Conservation (phyloP, 2,113 vertebrate genomes). For the Ceyx margarethae region DNA sequence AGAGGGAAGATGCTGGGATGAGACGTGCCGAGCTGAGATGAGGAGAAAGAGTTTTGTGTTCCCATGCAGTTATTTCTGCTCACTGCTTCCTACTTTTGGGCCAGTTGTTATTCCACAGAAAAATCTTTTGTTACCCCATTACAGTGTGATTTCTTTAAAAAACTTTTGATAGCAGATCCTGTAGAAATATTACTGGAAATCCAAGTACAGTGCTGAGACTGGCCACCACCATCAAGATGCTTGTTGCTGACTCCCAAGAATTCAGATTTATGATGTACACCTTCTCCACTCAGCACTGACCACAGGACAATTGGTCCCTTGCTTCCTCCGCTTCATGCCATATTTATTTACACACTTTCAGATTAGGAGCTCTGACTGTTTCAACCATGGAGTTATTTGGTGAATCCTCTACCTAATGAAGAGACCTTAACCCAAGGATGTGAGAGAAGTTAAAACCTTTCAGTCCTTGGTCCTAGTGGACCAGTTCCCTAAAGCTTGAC, state of each 20-base stretch:
- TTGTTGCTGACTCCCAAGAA: background rate
- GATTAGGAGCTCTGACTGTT: background rate
- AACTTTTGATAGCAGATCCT: background rate
- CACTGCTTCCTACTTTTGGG: background rate
- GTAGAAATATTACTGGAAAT: background rate
- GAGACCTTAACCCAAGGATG: background rate
- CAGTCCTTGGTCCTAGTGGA: background rate
- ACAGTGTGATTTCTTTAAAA: background rate
- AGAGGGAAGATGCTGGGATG: background rate
- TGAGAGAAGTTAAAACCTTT: background rate
- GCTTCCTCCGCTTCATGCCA: background rate
- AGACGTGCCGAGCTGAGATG: slow-evolving; percentile 22
- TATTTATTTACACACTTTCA: background rate
- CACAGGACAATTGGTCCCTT: background rate
- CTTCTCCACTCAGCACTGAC: background rate
- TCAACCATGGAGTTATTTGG: background rate
- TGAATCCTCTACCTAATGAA: background rate
- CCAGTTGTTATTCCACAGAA: background rate
- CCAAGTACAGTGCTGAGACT: background rate
- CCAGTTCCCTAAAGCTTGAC: background rate
- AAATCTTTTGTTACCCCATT: background rate
- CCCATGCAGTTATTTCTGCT: background rate
- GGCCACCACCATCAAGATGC: background rate
- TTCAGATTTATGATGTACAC: background rate
- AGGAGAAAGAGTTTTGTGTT: background rate